phyloP scores from a whole-genome alignment of 2,797 vertebrate species.

The Sebastiscus tertius region DNA sequence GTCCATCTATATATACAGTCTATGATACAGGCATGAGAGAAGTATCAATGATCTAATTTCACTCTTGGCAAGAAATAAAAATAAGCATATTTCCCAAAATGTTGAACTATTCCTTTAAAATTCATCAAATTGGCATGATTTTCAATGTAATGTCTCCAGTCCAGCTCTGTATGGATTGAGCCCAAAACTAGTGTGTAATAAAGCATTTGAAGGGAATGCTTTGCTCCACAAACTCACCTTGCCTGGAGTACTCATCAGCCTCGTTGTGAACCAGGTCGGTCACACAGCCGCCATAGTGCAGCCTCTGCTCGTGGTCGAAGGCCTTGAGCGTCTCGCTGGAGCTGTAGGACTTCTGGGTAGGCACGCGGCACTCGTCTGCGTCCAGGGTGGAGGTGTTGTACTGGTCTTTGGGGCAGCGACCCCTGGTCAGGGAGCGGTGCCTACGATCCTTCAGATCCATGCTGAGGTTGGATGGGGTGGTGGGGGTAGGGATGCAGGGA shows the following conservation, averaged over 20 bases:
- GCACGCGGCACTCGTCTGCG: constrained; percentile 92
- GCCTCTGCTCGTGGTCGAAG: constrained; percentile 94
- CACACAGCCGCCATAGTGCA: constrained; percentile 94
- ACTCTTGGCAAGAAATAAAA: not conserved
- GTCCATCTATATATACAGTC: no score
- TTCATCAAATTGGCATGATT: not conserved
- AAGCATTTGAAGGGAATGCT: not conserved
- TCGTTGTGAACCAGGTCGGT: constrained; percentile 95
- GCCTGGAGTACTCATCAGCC: constrained; percentile 94
- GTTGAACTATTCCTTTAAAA: not conserved
- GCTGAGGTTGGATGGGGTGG: constrained; percentile 3
- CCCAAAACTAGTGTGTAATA: not conserved
- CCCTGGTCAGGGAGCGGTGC: constrained; percentile 92
- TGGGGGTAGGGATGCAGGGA: not conserved
- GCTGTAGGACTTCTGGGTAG: constrained; percentile 98
- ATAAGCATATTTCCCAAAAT: not conserved
- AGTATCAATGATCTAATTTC: not conserved
- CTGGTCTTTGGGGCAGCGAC: constrained; percentile 91
- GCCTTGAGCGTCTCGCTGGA: constrained; percentile 98
- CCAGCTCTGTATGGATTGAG: constrained; percentile 23
- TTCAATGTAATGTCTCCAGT: not conserved
- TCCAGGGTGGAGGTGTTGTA: constrained; percentile 94
- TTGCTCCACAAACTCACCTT: constrained; percentile 85
- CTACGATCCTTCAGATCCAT: constrained; percentile 97
- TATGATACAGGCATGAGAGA: not conserved